Evolutionary conservation across 2,113 vertebrate genomes (phyloP), one percentile per base, ranked within the genome.

Genomic region (Caranx ignobilis): DNA sequence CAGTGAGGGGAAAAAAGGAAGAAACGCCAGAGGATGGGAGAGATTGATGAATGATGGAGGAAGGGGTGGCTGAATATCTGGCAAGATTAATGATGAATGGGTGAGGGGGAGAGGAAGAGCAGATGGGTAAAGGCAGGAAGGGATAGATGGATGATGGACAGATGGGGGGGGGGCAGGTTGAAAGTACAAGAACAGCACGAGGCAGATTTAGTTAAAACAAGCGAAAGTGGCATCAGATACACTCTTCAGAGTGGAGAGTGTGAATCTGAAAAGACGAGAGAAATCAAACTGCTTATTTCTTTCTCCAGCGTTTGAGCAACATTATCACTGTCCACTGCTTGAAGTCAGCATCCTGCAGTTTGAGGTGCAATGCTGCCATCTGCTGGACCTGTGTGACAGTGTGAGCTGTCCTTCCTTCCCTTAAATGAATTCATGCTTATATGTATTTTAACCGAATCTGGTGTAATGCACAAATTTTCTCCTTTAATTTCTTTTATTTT

Each of bases 311-410:
- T 31, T 35, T 18, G 13, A 52, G n/a, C 2, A 34, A 2, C 1
- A 31, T n/a, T 18, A 16, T n/a, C 37, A 8, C 34, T 19, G 11
- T 45, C 26, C 9, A 2, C 67, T 8, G 48, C 50, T 11, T 60
- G 11, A 32, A 6, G 6, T 2, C 39, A 6, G 0, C 37, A 12
- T 3, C 1, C 50, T 43, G 21, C 34, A 66, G 75, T 82, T 56
- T 56, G 43, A 86, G 74, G 69, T 83, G 32, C 82, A 78, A 89
- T 91, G 84, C 89, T 89, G 64, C 90, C 93, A 90, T 88, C 94
- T 94, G 64, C 83, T 91, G 94, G 91, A 15, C 9, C 0, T 35
- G 4, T 37, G 10, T 62, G 57, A 18, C 35, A 15, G 19, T 21
- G 16, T 15, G 34, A 32, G 21, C 1, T 4, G 1, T 31, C 34